Evolutionary conservation across 2,113 vertebrate genomes (phyloP).

Genomic region (Sula dactylatra): DNA sequence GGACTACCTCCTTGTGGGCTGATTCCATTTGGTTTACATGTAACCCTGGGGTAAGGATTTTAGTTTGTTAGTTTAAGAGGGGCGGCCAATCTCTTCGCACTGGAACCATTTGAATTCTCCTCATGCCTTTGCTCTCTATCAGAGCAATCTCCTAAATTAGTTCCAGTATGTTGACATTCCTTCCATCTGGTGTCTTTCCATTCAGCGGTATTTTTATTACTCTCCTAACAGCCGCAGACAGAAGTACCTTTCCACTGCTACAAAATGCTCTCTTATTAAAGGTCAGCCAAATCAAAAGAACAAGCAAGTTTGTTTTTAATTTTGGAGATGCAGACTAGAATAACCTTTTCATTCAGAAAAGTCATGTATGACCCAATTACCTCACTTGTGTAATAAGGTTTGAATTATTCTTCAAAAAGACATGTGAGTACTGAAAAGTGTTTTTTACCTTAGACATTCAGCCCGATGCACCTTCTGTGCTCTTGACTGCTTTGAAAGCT

Average conservation of each 20-base stretch:
- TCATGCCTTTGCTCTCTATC: constrained; percentile 65
- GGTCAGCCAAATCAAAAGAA: constrained; percentile 64
- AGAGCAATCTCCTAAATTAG: constrained; percentile 70
- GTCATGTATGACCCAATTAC: constrained; percentile 24
- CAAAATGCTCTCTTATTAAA: constrained; percentile 68
- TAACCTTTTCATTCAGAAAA: constrained; percentile 66
- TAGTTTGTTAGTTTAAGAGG: constrained; percentile 68
- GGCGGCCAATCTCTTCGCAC: constrained; percentile 33
- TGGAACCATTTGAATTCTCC: constrained; percentile 65
- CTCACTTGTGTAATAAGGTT: constrained; percentile 10
- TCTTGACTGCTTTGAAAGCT: not conserved
- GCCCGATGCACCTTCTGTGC: not conserved
- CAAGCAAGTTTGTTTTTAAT: constrained; percentile 47
- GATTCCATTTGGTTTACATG: constrained; percentile 60
- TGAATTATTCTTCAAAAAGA: constrained; percentile 27
- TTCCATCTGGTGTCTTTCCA: constrained; percentile 69
- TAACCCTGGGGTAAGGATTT: constrained; percentile 61
- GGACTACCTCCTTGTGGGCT: constrained; percentile 30
- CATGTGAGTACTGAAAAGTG: not conserved
- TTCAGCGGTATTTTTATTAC: constrained; percentile 66
- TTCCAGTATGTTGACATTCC: constrained; percentile 71
- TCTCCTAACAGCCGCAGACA: constrained; percentile 66
- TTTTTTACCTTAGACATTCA: not conserved
- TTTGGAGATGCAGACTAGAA: constrained; percentile 52
- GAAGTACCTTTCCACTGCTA: constrained; percentile 68